Conservation (phyloP, 2,113 vertebrate species). For the Mionectes macconnelli region DNA sequence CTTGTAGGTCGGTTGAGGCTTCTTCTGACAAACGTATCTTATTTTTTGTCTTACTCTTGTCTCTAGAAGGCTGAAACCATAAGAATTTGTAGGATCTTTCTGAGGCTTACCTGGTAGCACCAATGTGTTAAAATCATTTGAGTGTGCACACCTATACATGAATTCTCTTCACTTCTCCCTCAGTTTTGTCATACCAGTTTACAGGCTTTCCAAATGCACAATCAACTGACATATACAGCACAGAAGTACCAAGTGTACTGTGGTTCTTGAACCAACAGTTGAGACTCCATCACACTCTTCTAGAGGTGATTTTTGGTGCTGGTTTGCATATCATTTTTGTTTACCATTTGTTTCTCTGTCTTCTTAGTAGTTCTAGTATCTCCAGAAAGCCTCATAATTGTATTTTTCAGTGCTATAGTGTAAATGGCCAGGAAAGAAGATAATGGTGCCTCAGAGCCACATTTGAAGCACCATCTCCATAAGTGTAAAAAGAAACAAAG, state of each 20-base stretch:
- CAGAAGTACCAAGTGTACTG: neutral
- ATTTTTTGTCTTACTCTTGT: neutral
- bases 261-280: neutral
- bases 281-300: neutral
- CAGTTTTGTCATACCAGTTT: neutral
- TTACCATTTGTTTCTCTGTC: neutral
- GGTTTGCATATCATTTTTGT: neutral
- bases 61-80: neutral
- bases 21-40: neutral
- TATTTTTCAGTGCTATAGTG: neutral
- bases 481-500: neutral
- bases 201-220: neutral
- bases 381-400: neutral
- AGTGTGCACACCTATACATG: accelerated
- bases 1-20: neutral
- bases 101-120: neutral
- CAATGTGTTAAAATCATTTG: neutral
- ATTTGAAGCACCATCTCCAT: neutral
- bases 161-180: neutral
- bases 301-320: neutral
- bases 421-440: neutral
- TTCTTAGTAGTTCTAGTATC: neutral
- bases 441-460: neutral
- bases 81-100: neutral
- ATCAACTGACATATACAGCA: neutral